These are phyloP conservation scores for Hydrophis major DNA, from an alignment of 2,797 vertebrate genomes.

Conservation along the genomic window DNA sequence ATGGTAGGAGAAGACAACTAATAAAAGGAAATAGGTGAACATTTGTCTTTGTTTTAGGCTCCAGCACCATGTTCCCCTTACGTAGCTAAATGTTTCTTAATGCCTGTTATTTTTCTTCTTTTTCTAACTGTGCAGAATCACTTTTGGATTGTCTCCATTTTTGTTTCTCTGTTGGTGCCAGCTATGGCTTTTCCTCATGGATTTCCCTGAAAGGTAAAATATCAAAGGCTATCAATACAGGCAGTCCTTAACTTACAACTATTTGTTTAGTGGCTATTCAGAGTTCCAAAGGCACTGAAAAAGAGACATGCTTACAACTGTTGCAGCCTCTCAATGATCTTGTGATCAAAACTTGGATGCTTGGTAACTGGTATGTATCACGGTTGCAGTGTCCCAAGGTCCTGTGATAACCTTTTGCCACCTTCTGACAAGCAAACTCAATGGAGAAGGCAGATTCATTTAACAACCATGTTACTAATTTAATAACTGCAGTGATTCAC, in stretches of 20 bases:
- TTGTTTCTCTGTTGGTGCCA: neutral
- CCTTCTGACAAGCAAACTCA: too few species aligned
- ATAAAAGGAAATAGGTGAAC: neutral
- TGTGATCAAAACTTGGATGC: too few species aligned
- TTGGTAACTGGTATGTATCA: too few species aligned
- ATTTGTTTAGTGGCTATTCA: neutral
- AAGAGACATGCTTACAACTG: neutral
- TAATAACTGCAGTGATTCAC: too few species aligned
- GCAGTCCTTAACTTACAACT: neutral
- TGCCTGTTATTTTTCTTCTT: neutral
- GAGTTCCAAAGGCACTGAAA: neutral
- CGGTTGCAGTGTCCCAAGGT: too few species aligned
- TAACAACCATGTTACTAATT: too few species aligned
- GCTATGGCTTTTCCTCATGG: neutral
- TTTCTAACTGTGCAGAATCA: neutral
- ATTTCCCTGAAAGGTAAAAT: neutral
- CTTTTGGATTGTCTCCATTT: neutral
- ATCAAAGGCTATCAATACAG: neutral
- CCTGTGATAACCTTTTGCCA: too few species aligned
- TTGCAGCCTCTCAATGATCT: neutral
- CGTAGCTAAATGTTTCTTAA: neutral
- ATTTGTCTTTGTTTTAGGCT: neutral
- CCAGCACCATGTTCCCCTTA: neutral
- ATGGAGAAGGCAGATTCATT: too few species aligned
- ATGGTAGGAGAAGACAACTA: neutral